Percentiles rank a stretch among this genome's conserved stretches.
phyloP scores from a whole-genome alignment of 2,113 vertebrate genomes.

The Lepus americanus region DNA sequence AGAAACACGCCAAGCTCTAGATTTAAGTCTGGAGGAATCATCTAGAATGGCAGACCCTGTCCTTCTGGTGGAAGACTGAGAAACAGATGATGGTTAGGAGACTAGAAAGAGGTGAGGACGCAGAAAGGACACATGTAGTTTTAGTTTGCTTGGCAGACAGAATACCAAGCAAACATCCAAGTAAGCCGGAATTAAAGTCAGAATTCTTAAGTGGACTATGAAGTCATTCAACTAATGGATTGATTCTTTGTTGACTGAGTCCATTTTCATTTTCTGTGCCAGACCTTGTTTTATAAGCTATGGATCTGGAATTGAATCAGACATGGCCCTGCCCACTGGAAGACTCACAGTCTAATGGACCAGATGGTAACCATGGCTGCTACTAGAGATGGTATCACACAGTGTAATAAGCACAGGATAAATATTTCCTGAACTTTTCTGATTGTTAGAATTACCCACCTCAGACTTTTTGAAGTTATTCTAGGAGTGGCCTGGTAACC shows the following conservation, averaged over 20 bases:
- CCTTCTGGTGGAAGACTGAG: background rate
- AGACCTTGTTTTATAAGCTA: background rate
- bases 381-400: background rate
- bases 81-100: background rate
- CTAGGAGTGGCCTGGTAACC: background rate
- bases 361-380: background rate
- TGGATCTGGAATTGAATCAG: background rate
- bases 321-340: background rate
- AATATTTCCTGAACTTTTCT: background rate
- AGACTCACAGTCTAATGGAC: background rate
- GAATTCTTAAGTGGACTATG: background rate
- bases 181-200: background rate
- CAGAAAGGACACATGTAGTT: background rate
- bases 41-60: background rate
- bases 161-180: background rate
- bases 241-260: conserved; percentile 12
- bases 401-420: background rate
- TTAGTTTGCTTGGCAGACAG: background rate
- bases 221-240: background rate
- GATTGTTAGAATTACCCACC: background rate
- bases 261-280: background rate
- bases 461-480: background rate
- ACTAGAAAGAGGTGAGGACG: background rate
- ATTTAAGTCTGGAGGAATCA: background rate
- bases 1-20: background rate